Evolutionary conservation across 2,888 invertebrate species (phyloP), one percentile per base, ranked within the genome.

Genomic region (Thyatira batis): DNA sequence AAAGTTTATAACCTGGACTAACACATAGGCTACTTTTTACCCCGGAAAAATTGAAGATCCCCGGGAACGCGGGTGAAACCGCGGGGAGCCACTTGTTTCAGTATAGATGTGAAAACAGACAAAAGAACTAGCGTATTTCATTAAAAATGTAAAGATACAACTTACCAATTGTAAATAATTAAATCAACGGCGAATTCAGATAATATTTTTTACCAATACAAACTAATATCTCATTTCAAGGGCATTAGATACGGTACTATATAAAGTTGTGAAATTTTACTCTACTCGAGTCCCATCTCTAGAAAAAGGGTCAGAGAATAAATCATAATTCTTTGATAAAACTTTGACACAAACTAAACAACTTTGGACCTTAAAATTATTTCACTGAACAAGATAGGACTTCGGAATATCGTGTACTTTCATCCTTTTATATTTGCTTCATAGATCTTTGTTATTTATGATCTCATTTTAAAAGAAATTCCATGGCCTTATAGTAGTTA

Each of bases 271-370:
- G 39, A 39, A 39, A 39, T 39, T 17, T 39, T 17, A 17, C 39
- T 17, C 39, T 2, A n/a, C n/a, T 39, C 39, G 39, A 39, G 39
- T 17, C 13, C 39, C 39, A 39, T 39, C 17, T 1, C 39, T 5
- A 30, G 17, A 39, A 33, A 13, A 33, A 39, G 39, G 39, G 39
- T 39, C 39, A 0, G 17, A 13, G 48, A 48, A 52, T 39, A 52
- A 52, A 46, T 49, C 52, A 48, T 48, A 39, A 52, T 27, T 39
- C 52, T 44, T 50, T 27, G 28, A 45, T 13, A 51, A 43, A 51
- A 51, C 44, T 51, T 45, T 21, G 33, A 6, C 17, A n/a, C 28
- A 13, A 51, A 51, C 50, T 51, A 39, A 39, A 39, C 39, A 39
- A 8, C 39, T 17, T 17, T 39, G 13, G 8, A 8, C 8, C 39